A percentile compares a stretch with the other conserved stretches of the same genome.
Conservation (phyloP, 1,140 invertebrate genomes). For the Araneus ventricosus region DNA sequence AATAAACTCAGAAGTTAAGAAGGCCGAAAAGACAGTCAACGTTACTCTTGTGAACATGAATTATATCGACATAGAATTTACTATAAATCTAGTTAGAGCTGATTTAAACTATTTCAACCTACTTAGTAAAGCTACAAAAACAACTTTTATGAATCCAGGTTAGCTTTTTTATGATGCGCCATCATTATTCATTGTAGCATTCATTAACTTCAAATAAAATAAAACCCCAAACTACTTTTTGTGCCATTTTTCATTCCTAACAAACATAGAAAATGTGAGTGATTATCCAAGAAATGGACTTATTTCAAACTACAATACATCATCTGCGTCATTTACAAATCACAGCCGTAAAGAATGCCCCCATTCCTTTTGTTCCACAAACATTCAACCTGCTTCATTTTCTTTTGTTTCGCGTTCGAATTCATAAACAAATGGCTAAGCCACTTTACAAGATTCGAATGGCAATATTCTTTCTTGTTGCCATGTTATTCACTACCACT, state of each 20-base stretch:
- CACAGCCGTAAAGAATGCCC: not conserved
- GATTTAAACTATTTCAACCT: too few relatives aligned
- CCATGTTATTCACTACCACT: not conserved
- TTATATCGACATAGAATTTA: too few relatives aligned
- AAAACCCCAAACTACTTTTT: too few relatives aligned
- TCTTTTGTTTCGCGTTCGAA: not conserved
- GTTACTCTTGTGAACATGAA: too few relatives aligned
- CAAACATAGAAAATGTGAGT: not conserved
- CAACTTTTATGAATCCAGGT: too few relatives aligned
- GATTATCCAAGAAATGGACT: not conserved
- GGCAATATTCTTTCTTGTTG: not conserved
- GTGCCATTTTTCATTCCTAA: not conserved
- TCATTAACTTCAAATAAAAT: too few relatives aligned
- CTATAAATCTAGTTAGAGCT: too few relatives aligned
- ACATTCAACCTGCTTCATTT: not conserved
- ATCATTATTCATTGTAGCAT: too few relatives aligned
- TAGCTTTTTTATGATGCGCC: too few relatives aligned
- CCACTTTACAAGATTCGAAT: not conserved
- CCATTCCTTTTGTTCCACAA: not conserved
- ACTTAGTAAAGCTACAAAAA: too few relatives aligned
- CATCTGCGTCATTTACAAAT: not conserved
- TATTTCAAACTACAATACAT: not conserved
- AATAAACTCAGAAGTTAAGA: too few relatives aligned
- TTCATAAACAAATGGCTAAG: not conserved
- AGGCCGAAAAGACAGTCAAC: too few relatives aligned